Evolutionary conservation across 2,888 invertebrate genomes (phyloP).

Genomic region (Eremobia ochroleuca): DNA sequence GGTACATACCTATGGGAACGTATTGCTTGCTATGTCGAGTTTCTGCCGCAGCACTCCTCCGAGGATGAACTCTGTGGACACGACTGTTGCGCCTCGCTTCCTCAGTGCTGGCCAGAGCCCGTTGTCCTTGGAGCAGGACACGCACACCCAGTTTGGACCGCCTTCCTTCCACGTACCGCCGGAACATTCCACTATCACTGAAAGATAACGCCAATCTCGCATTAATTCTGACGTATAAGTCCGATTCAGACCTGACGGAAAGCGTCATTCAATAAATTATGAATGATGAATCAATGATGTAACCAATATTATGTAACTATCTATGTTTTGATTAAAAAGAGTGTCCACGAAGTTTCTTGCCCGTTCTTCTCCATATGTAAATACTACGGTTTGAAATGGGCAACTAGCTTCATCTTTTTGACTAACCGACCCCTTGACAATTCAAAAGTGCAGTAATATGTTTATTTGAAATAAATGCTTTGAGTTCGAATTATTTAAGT

Average conservation of each 20-base stretch:
- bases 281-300: no score
- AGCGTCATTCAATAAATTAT: neutral
- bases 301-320: no score
- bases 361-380: no score
- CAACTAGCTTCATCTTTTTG: no score
- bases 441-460: no score
- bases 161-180: slow-evolving; percentile 84
- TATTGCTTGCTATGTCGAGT: slow-evolving; percentile 73
- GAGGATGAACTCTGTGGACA: slow-evolving; percentile 82
- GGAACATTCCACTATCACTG: slow-evolving; percentile 87
- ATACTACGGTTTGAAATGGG: no score
- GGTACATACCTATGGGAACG: slow-evolving; percentile 39
- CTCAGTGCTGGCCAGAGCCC: slow-evolving; percentile 77
- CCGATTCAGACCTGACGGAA: neutral
- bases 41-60: slow-evolving; percentile 81
- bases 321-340: no score
- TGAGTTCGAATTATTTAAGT: no score
- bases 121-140: slow-evolving; percentile 75
- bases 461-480: no score
- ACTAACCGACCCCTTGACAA: no score
- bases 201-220: slow-evolving; percentile 42
- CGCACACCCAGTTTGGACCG: slow-evolving; percentile 79
- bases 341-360: no score
- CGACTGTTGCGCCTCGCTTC: slow-evolving; percentile 78
- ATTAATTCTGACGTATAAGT: neutral